These are phyloP conservation scores for Sphenopsis melanotis DNA, from an alignment of 2,797 vertebrate species.

Conservation along the genomic window DNA sequence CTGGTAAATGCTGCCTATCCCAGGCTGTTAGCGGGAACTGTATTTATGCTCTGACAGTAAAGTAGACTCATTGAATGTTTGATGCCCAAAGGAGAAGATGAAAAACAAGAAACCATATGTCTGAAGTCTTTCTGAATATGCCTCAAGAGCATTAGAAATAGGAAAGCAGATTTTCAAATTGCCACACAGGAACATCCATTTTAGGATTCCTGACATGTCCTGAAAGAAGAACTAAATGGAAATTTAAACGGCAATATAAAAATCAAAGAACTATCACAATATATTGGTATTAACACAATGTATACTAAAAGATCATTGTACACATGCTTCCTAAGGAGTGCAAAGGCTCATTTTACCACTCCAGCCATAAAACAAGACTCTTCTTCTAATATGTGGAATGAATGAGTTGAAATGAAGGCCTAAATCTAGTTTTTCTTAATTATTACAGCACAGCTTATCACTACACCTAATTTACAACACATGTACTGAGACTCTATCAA, in stretches of 20 bases:
- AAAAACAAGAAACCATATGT: slow-evolving; percentile 54
- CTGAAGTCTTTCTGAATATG: slow-evolving; percentile 45
- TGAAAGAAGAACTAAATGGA: not conserved
- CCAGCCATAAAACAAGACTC: not conserved
- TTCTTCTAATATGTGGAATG: not conserved
- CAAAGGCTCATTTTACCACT: not conserved
- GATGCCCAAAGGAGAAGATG: slow-evolving; percentile 47
- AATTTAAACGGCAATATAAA: not conserved
- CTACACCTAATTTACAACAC: not conserved
- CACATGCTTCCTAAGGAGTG: not conserved
- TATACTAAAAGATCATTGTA: not conserved
- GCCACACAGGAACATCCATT: not conserved
- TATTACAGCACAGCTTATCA: not conserved
- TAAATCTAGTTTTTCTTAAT: not conserved
- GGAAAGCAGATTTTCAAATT: not conserved
- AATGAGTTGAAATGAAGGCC: not conserved
- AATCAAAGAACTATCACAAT: not conserved
- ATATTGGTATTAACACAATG: not conserved
- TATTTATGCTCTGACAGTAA: slow-evolving; percentile 36
- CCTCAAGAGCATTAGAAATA: slow-evolving; percentile 21
- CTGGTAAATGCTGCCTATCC: slow-evolving; percentile 45
- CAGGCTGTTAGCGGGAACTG: not conserved
- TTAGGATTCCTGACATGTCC: not conserved
- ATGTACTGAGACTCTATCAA: not conserved
- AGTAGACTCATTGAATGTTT: slow-evolving; percentile 18